Base-by-base conservation (phyloP, 2,888 invertebrate genomes). In the Fissipunctia ypsillon region DNA sequence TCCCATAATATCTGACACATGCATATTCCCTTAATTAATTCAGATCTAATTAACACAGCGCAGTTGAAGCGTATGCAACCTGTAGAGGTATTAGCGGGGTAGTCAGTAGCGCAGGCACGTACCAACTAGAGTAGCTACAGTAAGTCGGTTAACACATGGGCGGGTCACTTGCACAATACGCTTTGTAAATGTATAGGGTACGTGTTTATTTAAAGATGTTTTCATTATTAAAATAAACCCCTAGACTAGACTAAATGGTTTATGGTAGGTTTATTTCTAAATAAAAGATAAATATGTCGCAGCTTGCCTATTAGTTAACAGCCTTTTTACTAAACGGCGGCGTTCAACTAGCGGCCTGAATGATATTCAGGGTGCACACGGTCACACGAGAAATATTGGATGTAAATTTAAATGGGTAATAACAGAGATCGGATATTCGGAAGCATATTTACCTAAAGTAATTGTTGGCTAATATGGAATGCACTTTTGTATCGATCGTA, bases 61-160 rank as follows among this genome's bases (percentile, higher is more conserved):
- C 66, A 68, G 61, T 54, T 19, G 31, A 25, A 41, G 35, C 22
- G 41, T 50, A 52, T 66, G 22, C 59, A 61, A 69, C 63, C 66
- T 45, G 66, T 50, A 31, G 41, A n/a, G n/a, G n/a, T 31, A 22
- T n/a, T 41, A 14, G 4, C 0, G 59, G 43, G 68, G 65, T 56
- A 41, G 45, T 82, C 56, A 66, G 78, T 25, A 77, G 57, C 57
- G n/a, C 43, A 77, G 28, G 35, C 83, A 82, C 80, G 83, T 68
- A 43, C 45, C 10, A 14, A 14, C 22, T 63, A 52, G 41, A 64
- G 31, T 6, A n/a, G 3, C n/a, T 57, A 12, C 3, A 64, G 64
- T 56, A 12, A 56, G 31, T 35, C n/a, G 56, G 57, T 56, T 56
- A 69, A 63, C 66, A 69, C 81, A 69, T 69, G 65, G 63, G 56